These are phyloP conservation scores for Melinaea marsaeus DNA, from an alignment of 2,888 invertebrate species.

Conservation along the genomic window DNA sequence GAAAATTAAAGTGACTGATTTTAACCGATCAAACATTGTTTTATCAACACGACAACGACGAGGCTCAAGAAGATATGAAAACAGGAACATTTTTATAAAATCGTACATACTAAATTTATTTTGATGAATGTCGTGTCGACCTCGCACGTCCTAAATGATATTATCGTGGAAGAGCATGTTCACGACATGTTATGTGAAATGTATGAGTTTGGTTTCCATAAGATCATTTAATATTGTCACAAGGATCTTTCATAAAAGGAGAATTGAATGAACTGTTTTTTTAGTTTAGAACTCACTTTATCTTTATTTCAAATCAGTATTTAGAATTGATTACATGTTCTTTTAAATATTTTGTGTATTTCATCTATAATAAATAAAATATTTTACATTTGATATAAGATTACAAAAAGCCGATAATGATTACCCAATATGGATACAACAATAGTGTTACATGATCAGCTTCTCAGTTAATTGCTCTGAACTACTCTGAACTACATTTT, in stretches of 20 bases:
- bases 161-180: constrained; percentile 56
- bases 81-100: constrained; percentile 4
- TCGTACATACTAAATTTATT: constrained; percentile 10
- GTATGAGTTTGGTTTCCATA: constrained; percentile 25
- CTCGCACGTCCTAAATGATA: constrained; percentile 48
- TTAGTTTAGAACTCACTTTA: no score
- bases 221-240: not conserved
- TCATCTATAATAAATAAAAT: no score
- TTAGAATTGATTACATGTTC: no score
- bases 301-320: no score
- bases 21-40: no score
- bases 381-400: no score
- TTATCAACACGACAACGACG: no score
- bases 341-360: no score
- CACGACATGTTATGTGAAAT: constrained; percentile 45
- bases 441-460: constrained; percentile 19
- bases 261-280: no score
- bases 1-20: no score
- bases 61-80: not conserved
- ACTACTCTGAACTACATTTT: not conserved
- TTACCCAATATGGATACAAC: constrained; percentile 16
- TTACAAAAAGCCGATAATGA: not conserved
- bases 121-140: constrained; percentile 35
- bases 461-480: not conserved
- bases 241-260: no score